A percentile compares a stretch with the other conserved stretches of the same genome.
Evolutionary conservation across 2,888 invertebrate genomes (phyloP).

Genomic region (Drosophila atripex): DNA sequence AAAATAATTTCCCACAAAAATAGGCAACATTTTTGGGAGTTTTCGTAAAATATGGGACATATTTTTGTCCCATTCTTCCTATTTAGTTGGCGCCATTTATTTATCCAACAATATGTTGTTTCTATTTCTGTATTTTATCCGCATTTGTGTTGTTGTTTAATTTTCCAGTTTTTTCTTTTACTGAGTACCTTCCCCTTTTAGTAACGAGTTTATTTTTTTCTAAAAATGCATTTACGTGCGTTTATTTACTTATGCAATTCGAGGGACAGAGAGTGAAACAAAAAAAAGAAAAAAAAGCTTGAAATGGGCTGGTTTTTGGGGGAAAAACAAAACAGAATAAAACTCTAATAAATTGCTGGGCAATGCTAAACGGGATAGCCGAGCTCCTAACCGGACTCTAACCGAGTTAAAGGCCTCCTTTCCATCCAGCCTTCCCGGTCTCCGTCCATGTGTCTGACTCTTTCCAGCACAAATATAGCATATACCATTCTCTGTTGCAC

Average conservation of each 20-base stretch:
- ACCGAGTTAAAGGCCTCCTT: constrained; percentile 69
- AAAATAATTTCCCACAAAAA: too few relatives aligned
- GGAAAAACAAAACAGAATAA: constrained; percentile 28
- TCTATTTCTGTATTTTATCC: constrained; percentile 20
- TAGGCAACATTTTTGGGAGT: not conserved
- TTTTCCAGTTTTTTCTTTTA: too few relatives aligned
- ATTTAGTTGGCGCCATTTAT: too few relatives aligned
- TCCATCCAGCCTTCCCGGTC: constrained; percentile 8
- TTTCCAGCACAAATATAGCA: not conserved
- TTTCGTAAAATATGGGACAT: not conserved
- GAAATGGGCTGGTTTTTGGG: too few relatives aligned
- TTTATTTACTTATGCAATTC: constrained; percentile 72
- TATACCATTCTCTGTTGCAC: constrained; percentile 1
- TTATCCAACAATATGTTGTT: not conserved
- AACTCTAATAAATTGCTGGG: constrained; percentile 71
- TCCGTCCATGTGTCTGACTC: not conserved
- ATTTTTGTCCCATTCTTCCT: not conserved
- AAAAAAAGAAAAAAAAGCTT: too few relatives aligned
- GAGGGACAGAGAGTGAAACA: constrained; percentile 23
- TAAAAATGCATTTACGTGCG: constrained; percentile 72
- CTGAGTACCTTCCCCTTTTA: too few relatives aligned
- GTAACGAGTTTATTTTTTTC: constrained; percentile 13
- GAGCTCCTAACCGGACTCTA: constrained; percentile 51
- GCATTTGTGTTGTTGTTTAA: constrained; percentile 44
- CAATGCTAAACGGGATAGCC: constrained; percentile 59